A percentile compares a stretch with the other conserved stretches of the same genome.
These are phyloP conservation scores for Sebastes fasciatus DNA, from an alignment of 2,113 vertebrate species.

Conservation along the genomic window DNA sequence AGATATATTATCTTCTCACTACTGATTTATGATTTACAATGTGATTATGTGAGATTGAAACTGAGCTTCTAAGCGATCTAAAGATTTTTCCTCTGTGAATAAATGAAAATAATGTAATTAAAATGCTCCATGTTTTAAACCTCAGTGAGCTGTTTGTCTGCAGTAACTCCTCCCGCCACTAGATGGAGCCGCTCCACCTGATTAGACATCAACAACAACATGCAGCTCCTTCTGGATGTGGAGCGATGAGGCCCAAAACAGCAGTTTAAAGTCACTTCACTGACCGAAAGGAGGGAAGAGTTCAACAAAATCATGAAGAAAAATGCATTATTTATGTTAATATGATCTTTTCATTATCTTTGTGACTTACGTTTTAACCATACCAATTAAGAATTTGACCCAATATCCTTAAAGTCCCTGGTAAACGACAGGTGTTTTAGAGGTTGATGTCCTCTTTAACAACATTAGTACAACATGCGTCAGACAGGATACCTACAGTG, in stretches of 20 bases:
- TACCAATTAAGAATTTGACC: no score
- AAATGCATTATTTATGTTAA: not conserved
- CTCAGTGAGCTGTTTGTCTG: not conserved
- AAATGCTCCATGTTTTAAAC: not conserved
- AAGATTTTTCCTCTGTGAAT: not conserved
- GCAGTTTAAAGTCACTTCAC: not conserved
- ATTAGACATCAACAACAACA: not conserved
- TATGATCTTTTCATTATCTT: not conserved
- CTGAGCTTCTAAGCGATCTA: not conserved
- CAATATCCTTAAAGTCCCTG: no score
- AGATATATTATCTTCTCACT: not conserved
- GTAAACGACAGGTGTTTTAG: no score
- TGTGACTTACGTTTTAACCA: not conserved
- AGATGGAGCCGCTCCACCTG: constrained; percentile 1
- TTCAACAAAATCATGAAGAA: not conserved
- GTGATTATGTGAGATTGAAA: not conserved
- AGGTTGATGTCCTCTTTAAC: no score
- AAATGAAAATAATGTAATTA: not conserved
- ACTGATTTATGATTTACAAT: not conserved
- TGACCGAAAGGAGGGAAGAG: not conserved
- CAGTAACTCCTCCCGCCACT: constrained; percentile 23
- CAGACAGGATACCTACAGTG: constrained; percentile 85
- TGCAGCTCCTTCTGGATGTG: not conserved
- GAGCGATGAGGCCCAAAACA: not conserved
- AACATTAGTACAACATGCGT: no score